Percentiles rank a stretch among this genome's conserved stretches.
phyloP scores from a whole-genome alignment of 2,113 vertebrate genomes.

The Equus przewalskii region DNA sequence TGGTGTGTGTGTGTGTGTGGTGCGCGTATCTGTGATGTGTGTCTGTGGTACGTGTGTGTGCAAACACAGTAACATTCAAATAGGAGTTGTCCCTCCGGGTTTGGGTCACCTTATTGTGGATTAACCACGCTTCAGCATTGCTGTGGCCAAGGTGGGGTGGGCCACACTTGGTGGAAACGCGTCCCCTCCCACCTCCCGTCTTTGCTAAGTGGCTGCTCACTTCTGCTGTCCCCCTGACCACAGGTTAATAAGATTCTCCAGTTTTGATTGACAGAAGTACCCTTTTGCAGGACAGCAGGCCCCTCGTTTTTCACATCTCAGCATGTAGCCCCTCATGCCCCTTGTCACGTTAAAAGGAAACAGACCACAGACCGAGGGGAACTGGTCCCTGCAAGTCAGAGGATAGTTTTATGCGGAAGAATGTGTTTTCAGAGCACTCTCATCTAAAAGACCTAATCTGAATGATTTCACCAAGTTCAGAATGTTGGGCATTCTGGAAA shows the following conservation, averaged over 20 bases:
- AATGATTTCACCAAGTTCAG: neutral
- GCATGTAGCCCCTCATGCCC: neutral
- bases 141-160: neutral
- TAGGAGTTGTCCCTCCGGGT: too few species aligned
- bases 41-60: neutral
- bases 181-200: neutral
- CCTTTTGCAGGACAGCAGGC: neutral
- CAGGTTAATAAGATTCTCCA: neutral
- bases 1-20: neutral
- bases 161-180: neutral
- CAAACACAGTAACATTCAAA: neutral
- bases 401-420: too few species aligned
- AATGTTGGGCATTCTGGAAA: neutral
- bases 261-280: neutral
- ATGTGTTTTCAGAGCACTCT: neutral
- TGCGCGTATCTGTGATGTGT: accelerated
- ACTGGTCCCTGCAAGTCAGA: neutral
- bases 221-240: neutral
- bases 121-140: too few species aligned
- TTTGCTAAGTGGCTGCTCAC: neutral
- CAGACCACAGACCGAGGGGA: neutral
- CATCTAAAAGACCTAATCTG: neutral
- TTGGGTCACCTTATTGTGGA: neutral
- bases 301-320: neutral
- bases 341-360: neutral